A percentile compares a stretch with the other conserved stretches of the same genome.
phyloP scores from a whole-genome alignment of 2,113 vertebrate species.

The Alligator sinensis region DNA sequence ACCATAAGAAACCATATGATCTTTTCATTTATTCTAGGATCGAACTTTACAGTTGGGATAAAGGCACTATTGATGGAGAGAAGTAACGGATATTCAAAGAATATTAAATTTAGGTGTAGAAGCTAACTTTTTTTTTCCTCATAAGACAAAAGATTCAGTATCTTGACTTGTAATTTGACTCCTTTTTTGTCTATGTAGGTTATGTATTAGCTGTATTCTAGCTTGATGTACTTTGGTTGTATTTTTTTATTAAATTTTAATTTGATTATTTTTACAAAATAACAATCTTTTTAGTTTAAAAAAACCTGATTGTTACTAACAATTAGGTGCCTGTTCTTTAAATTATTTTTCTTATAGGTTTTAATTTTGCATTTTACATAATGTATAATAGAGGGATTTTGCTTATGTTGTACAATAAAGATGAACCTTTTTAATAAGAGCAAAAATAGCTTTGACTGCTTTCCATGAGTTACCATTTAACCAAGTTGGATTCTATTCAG shows the following conservation, averaged over 20 bases:
- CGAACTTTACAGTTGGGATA: not conserved
- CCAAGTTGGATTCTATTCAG: not conserved
- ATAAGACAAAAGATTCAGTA: not conserved
- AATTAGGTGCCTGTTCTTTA: fast-evolving
- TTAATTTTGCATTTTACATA: not conserved
- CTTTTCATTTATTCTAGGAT: not conserved
- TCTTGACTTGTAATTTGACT: not conserved
- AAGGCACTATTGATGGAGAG: not conserved
- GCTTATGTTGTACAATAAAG: not conserved
- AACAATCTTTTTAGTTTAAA: not conserved
- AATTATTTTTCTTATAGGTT: not conserved
- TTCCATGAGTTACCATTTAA: not conserved
- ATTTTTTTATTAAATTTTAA: no score
- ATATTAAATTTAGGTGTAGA: not conserved
- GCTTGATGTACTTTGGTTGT: no score
- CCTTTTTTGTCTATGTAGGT: not conserved
- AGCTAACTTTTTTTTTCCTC: not conserved
- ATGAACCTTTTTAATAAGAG: not conserved
- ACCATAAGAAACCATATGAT: not conserved
- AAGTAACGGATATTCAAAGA: not conserved
- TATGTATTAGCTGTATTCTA: not conserved
- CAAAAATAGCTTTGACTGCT: not conserved
- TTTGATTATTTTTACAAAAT: no score
- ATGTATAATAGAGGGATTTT: not conserved
- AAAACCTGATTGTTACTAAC: not conserved